phyloP scores from a whole-genome alignment of 2,113 vertebrate genomes.

The human (Homo sapiens) region GRCh38 chr15:65696001-65696500 shows the following conservation, averaged over 20 bases:
- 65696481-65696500: constrained; percentile 87
- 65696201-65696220: constrained; percentile 32
- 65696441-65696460: constrained; percentile 82
- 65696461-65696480: constrained; percentile 86
- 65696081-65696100: neutral
- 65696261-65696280: neutral
- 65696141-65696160: neutral
- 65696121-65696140: neutral
- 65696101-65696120: neutral
- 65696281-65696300: neutral
- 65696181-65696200: neutral
- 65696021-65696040: neutral
- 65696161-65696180: neutral
- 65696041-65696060: neutral
- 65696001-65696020: neutral
- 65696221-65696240: neutral
- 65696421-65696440: constrained; percentile 84
- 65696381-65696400: neutral
- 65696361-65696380: constrained; percentile 78
- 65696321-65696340: neutral
- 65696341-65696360: neutral
- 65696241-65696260: neutral
- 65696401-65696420: constrained; percentile 73
- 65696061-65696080: neutral
- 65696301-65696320: neutral